Conservation (phyloP, 2,888 invertebrate species). For the Stenurella melanura region DNA sequence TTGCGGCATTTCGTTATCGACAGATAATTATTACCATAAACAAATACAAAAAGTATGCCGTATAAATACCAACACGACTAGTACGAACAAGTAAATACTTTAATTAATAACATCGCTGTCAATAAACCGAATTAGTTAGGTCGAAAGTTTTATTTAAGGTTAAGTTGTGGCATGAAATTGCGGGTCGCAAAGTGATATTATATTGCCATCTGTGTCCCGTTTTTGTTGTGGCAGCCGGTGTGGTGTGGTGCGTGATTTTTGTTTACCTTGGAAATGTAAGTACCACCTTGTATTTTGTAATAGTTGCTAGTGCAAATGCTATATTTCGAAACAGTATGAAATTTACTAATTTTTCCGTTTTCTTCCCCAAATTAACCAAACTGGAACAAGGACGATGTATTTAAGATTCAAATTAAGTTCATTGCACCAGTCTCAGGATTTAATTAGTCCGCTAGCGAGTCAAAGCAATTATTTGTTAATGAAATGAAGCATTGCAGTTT, state of each 20-base stretch:
- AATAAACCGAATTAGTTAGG: constrained; percentile 20
- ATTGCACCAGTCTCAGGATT: not conserved
- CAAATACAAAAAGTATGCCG: not conserved
- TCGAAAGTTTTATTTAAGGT: constrained; percentile 24
- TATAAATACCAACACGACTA: not conserved
- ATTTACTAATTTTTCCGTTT: not conserved
- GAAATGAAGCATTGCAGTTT: too few relatives aligned
- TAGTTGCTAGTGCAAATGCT: not conserved
- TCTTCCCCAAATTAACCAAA: not conserved
- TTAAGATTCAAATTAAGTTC: not conserved
- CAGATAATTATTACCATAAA: not conserved
- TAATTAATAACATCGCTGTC: not conserved
- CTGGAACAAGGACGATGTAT: too few relatives aligned
- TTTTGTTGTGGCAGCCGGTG: not conserved
- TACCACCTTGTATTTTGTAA: not conserved
- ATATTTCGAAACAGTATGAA: not conserved
- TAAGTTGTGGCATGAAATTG: constrained; percentile 14
- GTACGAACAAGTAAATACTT: not conserved
- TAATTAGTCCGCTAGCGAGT: not conserved
- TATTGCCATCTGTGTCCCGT: not conserved
- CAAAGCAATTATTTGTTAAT: too few relatives aligned
- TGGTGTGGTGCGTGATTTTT: not conserved
- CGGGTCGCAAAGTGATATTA: constrained; percentile 5
- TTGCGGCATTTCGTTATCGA: not conserved
- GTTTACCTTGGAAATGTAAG: not conserved